Evolutionary conservation across 2,113 vertebrate genomes (phyloP).

Genomic region (Aphelocoma coerulescens): DNA sequence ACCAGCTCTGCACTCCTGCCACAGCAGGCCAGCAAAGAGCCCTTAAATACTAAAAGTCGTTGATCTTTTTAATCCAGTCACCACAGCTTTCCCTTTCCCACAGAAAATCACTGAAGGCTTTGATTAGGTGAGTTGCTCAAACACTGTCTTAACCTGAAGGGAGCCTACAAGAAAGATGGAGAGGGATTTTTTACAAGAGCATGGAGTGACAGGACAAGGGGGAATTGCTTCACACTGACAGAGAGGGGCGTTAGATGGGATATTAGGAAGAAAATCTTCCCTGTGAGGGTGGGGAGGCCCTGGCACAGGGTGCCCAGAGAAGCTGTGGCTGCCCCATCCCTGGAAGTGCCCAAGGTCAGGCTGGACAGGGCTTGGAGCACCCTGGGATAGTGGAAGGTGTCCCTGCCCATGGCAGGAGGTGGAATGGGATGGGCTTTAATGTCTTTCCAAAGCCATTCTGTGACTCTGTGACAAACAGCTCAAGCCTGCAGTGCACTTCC

Average conservation of each 20-base stretch:
- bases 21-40: background rate
- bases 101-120: background rate
- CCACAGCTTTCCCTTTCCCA: background rate
- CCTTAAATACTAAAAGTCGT: background rate
- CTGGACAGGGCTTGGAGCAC: fast-evolving
- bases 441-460: background rate
- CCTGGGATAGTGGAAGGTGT: background rate
- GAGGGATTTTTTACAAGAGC: background rate
- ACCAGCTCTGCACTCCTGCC: background rate
- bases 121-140: background rate
- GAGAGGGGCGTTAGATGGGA: background rate
- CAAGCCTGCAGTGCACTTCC: background rate
- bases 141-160: background rate
- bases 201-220: background rate
- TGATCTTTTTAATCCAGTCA: background rate
- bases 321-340: background rate
- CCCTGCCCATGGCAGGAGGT: background rate
- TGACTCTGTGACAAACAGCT: background rate
- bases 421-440: background rate
- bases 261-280: background rate
- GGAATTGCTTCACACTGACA: background rate
- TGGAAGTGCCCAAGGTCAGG: background rate
- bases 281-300: background rate
- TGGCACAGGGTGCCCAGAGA: background rate
- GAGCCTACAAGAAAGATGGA: background rate